Conservation (phyloP, 2,888 invertebrate genomes). For the Campoplex capitator region DNA sequence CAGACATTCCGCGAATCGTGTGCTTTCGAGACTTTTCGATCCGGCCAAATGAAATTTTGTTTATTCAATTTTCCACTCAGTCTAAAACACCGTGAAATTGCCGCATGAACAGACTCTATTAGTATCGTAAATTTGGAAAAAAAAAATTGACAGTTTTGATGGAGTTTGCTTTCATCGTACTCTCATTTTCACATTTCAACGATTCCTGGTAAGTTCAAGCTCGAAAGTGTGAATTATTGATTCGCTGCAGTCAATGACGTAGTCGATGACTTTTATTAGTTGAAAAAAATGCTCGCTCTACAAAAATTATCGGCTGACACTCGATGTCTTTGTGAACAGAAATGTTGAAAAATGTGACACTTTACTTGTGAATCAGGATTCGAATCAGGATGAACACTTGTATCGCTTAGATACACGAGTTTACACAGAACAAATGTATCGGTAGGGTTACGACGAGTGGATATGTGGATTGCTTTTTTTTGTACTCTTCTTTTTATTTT, state of each 20-base stretch:
- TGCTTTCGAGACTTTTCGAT: not conserved
- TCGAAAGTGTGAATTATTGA: not conserved
- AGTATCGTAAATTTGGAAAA: not conserved
- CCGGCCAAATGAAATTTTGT: not conserved
- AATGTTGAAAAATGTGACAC: too few relatives aligned
- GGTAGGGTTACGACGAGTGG: slow-evolving; percentile 6
- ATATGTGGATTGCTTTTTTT: slow-evolving; percentile 33
- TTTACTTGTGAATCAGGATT: not conserved
- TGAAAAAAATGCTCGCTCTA: not conserved
- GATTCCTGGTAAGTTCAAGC: too few relatives aligned
- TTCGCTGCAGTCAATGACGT: too few relatives aligned
- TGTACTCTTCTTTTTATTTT: slow-evolving; percentile 3
- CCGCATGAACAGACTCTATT: not conserved
- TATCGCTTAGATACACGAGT: slow-evolving; percentile 14
- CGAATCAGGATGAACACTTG: slow-evolving; percentile 24
- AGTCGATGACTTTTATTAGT: not conserved
- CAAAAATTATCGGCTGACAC: not conserved
- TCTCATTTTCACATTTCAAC: not conserved
- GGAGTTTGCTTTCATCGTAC: too few relatives aligned
- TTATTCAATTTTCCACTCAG: not conserved
- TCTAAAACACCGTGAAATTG: not conserved
- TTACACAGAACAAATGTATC: slow-evolving; percentile 47
- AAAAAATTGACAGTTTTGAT: not conserved
- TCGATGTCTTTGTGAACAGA: not conserved
- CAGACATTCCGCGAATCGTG: not conserved